These are phyloP conservation scores for Seriola aureovittata DNA, from an alignment of 2,113 vertebrate genomes.

Conservation along the genomic window DNA sequence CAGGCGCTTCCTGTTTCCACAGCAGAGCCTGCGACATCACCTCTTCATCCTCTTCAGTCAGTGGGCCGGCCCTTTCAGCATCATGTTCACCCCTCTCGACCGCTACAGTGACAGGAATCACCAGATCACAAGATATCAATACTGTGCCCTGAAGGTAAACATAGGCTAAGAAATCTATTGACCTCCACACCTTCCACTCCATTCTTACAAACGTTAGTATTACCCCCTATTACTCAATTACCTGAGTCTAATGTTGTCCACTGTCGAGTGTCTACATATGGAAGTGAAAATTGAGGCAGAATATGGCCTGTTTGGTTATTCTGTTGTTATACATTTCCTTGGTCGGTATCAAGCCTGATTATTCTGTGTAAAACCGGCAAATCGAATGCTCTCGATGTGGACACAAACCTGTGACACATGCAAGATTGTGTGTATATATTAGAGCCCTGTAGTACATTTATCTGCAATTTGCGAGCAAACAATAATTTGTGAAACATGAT, in stretches of 20 bases:
- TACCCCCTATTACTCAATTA: not conserved
- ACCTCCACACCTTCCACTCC: not conserved
- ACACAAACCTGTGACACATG: no score
- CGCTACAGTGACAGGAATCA: slow-evolving; percentile 97
- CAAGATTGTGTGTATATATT: not conserved
- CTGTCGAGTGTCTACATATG: not conserved
- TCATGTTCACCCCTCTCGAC: slow-evolving; percentile 98
- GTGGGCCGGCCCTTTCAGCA: slow-evolving; percentile 98
- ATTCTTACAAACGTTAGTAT: not conserved
- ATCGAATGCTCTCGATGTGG: no score
- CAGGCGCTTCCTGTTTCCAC: slow-evolving; percentile 96
- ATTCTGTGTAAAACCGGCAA: no score
- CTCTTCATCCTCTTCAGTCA: slow-evolving; percentile 99
- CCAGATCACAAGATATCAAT: slow-evolving; percentile 98
- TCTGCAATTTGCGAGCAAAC: not conserved
- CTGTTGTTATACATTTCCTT: not conserved
- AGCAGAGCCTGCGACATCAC: slow-evolving; percentile 97
- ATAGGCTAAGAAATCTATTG: not conserved
- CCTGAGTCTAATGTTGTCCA: not conserved
- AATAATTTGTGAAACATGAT: not conserved
- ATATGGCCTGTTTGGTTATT: not conserved
- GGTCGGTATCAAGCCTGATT: no score
- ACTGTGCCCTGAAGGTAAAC: slow-evolving; percentile 94
- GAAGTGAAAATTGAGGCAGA: not conserved
- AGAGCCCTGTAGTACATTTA: not conserved